phyloP scores from a whole-genome alignment of 2,797 vertebrate genomes.

The Fistularia commersonii region DNA sequence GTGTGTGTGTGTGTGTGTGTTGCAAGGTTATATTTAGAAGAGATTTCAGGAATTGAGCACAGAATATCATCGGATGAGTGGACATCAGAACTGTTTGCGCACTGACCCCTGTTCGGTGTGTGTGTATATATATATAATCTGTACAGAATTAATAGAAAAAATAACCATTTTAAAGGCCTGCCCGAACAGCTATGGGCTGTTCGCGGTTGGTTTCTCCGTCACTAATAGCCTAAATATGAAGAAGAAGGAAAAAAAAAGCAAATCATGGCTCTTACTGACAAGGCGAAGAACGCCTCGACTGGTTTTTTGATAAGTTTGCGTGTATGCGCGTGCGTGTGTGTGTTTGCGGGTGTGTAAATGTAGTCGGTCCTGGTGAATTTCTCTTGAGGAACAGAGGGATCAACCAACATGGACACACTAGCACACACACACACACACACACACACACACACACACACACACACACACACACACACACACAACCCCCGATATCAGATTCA shows the following conservation, averaged over 20 bases:
- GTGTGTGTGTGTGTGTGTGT: too few species aligned
- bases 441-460: constrained; percentile 27
- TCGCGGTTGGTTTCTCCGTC: constrained; percentile 40
- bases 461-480: constrained; percentile 29
- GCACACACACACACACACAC: too few species aligned
- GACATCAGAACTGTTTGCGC: constrained; percentile 31
- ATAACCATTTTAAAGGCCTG: constrained; percentile 65
- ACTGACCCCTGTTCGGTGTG: constrained; percentile 49
- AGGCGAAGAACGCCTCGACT: constrained; percentile 15
- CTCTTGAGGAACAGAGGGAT: constrained; percentile 75
- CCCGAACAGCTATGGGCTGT: constrained; percentile 59
- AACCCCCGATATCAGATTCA: constrained; percentile 18
- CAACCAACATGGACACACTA: too few species aligned
- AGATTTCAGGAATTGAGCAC: constrained; percentile 1
- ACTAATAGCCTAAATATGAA: constrained; percentile 17
- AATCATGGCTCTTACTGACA: constrained; percentile 39
- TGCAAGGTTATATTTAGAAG: too few species aligned
- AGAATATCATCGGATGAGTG: constrained; percentile 9
- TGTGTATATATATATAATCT: constrained; percentile 74
- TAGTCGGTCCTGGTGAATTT: constrained; percentile 72
- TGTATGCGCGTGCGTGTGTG: constrained; percentile 3
- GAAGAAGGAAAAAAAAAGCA: too few species aligned
- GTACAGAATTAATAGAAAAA: constrained; percentile 75
- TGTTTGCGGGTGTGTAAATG: constrained; percentile 11
- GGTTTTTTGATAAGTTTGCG: constrained; percentile 29